Base-by-base conservation (phyloP, 1,140 invertebrate genomes). In the Homalodisca vitripennis region DNA sequence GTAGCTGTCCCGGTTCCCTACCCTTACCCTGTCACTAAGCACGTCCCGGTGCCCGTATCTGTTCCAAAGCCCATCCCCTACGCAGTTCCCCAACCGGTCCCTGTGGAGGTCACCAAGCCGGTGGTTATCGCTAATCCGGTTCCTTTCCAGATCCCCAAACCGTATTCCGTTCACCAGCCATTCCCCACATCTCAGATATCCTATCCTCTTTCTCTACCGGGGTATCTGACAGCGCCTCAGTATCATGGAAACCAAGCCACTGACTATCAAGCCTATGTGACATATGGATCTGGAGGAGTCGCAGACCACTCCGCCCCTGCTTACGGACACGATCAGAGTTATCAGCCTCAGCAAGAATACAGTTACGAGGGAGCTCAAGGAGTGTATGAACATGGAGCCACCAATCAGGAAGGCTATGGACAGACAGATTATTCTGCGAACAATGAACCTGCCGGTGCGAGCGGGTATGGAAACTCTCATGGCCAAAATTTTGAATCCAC, bases 1-100 rank as follows among this genome's bases (percentile, higher is more conserved):
- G 68, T 69, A 27, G 68, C 68, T 1, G 68, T 69, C n/a, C 68
- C 68, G 6, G 57, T 69, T 14, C 68, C 68, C 55, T 60, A 62
- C 17, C 68, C 68, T 2, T 24, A 63, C n/a, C 68, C 53, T 24
- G 27, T 64, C 34, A 14, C 68, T 0, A 69, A 64, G 30, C 22
- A 62, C 24, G 46, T 69, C 27, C 68, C 55, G 13, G 20, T 60
- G 13, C 68, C 68, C 13, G 46, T 69, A 34, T 60, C 68, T n/a
- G 68, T 69, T 29, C 55, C 57, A 17, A 62, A 69, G 48, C 68
- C 68, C 1, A 24, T 69, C 22, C 68, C 68, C 2, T 69, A 64
- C 29, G 51, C 68, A 6, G 68, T 69, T 27, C 68, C 68, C 2
- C 68, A 69, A 3, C 68, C 68, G 32, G 22, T 69, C 41, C 68